phyloP scores from a whole-genome alignment of 2,113 vertebrate genomes.

The Strigops habroptila region DNA sequence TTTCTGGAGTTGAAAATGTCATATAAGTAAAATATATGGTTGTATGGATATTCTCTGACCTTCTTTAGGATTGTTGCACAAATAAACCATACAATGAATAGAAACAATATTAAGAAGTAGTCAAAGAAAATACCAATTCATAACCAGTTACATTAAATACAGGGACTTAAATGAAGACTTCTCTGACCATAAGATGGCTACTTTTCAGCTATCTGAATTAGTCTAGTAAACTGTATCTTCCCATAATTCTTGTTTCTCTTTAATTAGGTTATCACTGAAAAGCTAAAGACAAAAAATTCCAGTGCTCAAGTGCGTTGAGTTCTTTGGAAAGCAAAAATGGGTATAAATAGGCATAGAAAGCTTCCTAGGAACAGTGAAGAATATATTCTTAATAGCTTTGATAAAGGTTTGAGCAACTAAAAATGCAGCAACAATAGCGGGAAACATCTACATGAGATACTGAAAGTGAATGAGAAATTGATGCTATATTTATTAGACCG shows the following conservation, averaged over 20 bases:
- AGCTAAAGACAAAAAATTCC: neutral
- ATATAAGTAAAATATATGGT: neutral
- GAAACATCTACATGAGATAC: neutral
- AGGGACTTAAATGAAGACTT: neutral
- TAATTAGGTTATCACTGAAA: neutral
- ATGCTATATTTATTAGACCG: slow-evolving; percentile 57
- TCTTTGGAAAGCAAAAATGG: neutral
- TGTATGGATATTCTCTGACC: neutral
- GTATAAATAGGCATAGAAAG: neutral
- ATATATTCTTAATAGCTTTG: neutral
- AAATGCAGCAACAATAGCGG: slow-evolving; percentile 7
- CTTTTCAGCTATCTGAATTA: neutral
- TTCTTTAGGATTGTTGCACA: neutral
- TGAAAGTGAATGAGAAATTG: slow-evolving; percentile 26
- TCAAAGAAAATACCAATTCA: neutral
- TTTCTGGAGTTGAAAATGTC: neutral
- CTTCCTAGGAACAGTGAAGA: neutral
- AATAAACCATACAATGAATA: neutral
- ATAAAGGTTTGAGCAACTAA: neutral
- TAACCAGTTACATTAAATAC: neutral
- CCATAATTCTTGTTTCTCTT: neutral
- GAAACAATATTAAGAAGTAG: neutral
- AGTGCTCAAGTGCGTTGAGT: accelerated
- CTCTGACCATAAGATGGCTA: neutral
- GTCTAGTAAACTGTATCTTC: neutral